These are phyloP conservation scores for Petromus typicus DNA, from an alignment of 2,113 vertebrate species.

Conservation along the genomic window DNA sequence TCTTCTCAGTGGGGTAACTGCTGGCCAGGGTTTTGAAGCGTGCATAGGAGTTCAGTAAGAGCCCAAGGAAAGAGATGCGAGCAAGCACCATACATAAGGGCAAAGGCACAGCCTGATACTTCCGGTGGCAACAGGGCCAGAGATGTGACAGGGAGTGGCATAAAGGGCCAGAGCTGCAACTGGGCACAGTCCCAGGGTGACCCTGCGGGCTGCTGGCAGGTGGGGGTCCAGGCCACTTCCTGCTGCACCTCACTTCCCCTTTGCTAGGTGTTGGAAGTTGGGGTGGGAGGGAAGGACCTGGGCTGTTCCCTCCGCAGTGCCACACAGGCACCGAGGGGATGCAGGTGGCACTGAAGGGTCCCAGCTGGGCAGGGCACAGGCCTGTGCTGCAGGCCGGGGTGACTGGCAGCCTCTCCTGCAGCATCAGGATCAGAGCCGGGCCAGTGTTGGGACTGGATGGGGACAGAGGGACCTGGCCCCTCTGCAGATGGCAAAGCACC, in stretches of 20 bases:
- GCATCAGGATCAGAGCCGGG: no score
- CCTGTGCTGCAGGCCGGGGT: accelerated
- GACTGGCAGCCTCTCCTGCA: background rate
- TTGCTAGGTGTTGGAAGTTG: background rate
- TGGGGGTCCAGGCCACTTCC: background rate
- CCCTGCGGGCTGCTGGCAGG: no score
- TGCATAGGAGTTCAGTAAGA: conserved; percentile 6
- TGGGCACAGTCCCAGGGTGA: background rate
- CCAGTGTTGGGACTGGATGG: no score
- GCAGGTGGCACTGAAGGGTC: background rate
- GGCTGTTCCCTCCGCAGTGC: background rate
- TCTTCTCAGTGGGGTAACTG: background rate
- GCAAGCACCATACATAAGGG: background rate
- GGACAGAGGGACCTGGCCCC: no score
- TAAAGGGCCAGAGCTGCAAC: background rate
- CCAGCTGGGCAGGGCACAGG: background rate
- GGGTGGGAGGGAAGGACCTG: background rate
- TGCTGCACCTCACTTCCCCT: background rate
- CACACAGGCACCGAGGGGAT: background rate
- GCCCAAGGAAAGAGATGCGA: background rate
- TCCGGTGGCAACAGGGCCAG: background rate
- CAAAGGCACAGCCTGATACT: background rate
- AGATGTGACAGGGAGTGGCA: background rate
- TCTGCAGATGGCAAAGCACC: no score
- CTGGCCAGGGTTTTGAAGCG: conserved; percentile 25